Evolutionary conservation across 2,113 vertebrate genomes (phyloP), one percentile per base, ranked within the genome.

Genomic region (Oenanthe oenanthe): DNA sequence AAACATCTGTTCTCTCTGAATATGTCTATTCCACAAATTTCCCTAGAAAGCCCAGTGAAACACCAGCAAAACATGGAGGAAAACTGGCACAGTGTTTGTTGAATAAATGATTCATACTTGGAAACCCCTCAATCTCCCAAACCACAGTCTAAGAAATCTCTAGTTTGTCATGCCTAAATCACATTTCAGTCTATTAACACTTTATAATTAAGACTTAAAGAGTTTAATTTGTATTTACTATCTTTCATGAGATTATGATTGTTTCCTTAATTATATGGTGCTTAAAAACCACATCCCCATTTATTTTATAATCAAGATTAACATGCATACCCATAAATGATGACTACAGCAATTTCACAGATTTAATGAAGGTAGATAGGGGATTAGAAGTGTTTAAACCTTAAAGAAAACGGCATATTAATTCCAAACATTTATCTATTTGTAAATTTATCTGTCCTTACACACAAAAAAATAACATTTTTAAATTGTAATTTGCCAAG

Each of bases 211-310:
- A 56, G 54, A 51, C 31, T 82, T 83, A 38, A 20, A 36, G 5
- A 51, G 12, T 63, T 96, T 56, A 79, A 93, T 88, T 83, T 92
- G 25, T 80, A 83, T 96, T 94, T 95, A 36, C 31, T 42, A 38
- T 66, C 32, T 83, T 76, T 82, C 40, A 47, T 28, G 22, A 58
- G 71, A 73, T 94, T 91, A 73, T 60, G 24, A 57, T 50, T 89
- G 28, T 92, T 85, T 70, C 34, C 24, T 84, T 85, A 87, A 85
- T 92, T 80, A 85, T 54, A 31, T 28, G 36, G 54, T 79, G 47
- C 75, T 89, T 80, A 89, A 70, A 88, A 93, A 36, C 2, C 47
- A 73, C 48, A 73, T 79, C 16, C 14, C 7, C 19, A 31, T 92
- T 73, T 66, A 77, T 80, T 79, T 83, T 51, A 56, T 76, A 88